Evolutionary conservation across 2,797 vertebrate species (phyloP), one percentile per base, ranked within the genome.

Genomic region (Falco novaeseelandiae): DNA sequence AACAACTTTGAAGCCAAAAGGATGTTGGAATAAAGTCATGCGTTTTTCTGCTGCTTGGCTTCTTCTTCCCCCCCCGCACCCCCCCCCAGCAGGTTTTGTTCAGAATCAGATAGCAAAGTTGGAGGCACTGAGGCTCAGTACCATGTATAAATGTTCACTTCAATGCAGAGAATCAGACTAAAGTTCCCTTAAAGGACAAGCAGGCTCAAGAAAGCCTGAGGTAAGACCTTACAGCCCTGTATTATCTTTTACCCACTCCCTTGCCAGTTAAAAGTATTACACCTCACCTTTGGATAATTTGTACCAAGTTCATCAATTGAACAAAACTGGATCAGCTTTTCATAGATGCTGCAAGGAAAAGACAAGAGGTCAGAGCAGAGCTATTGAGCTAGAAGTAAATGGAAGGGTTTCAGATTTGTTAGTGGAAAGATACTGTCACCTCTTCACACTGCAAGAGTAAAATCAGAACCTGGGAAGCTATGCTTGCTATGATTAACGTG

Each of bases 281-380:
- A 20, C 29, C 90, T 89, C 86, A 99, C 99, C 98, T 99, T 99
- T 15, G 99, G 99, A 91, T 99, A 99, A 98, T 99, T 99, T 4
- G 99, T 99, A 92, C 99, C 99, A 0, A 99, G 99, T 92, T 99
- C 99, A 76, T 99, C 99, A 29, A 99, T 99, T 8, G 98, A 97
- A 92, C 99, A 99, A 97, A 99, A 99, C 98, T 99, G 99, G 96
- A 99, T 99, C 70, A 99, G 98, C 94, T 99, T 99, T 97, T 99
- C 99, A 44, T 99, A 99, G 97, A 99, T 99, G 96, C 99, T 99
- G 94, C 69, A 97, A 97, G 82, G 65, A 48, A 86, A 92, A 70
- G 66, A 46, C 32, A 55, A 55, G 51, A 95, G 55, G 30, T 94
- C 59, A 94, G 57, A 78, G 57, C 30, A 82, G 34, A 93, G 65